These are phyloP conservation scores for Anthoscopus minutus DNA, from an alignment of 2,113 vertebrate genomes.

Conservation along the genomic window DNA sequence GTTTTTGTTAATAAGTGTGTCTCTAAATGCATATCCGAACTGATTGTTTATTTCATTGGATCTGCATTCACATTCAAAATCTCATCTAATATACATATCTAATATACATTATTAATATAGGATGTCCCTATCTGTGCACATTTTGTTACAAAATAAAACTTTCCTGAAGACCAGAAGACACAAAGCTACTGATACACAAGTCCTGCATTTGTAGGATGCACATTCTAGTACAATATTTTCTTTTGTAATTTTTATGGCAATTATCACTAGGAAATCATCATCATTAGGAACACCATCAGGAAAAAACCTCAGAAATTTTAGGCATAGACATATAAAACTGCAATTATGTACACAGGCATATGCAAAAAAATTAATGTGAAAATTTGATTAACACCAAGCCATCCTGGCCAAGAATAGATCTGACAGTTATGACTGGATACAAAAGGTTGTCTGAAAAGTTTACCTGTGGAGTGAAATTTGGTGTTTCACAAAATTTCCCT, in stretches of 20 bases:
- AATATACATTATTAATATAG: neutral
- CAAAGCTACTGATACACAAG: neutral
- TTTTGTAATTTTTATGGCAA: neutral
- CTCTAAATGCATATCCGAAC: neutral
- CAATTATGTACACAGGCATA: neutral
- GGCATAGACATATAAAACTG: neutral
- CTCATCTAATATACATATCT: neutral
- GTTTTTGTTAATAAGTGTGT: neutral
- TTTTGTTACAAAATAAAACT: neutral
- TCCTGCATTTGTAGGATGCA: rapidly evolving
- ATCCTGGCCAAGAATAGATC: neutral
- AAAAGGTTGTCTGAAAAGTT: conserved; percentile 24
- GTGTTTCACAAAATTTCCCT: conserved; percentile 42
- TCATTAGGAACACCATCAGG: no score
- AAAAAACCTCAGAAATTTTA: neutral
- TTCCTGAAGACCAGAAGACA: neutral
- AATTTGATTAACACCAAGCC: neutral
- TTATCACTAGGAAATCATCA: no score
- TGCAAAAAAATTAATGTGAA: neutral
- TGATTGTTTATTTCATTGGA: neutral
- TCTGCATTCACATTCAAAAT: neutral
- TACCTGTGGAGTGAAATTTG: conserved; percentile 15
- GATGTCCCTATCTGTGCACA: rapidly evolving
- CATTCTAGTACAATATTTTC: neutral
- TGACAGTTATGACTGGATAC: neutral